phyloP scores from a whole-genome alignment of 2,113 vertebrate species.

The Danionella cerebrum region DNA sequence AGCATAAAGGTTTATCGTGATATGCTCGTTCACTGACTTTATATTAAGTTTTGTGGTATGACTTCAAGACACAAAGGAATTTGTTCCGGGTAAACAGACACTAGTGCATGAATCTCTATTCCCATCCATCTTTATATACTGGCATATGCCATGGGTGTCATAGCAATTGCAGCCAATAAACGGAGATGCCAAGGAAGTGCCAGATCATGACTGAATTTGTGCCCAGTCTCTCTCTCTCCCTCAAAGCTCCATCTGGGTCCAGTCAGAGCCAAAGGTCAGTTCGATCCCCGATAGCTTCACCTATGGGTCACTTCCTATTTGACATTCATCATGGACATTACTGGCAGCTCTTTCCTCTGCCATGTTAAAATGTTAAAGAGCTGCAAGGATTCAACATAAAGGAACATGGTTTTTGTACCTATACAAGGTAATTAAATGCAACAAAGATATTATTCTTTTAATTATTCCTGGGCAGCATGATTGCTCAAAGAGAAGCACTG shows the following conservation, averaged over 20 bases:
- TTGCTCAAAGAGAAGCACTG: too few relatives aligned
- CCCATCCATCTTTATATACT: constrained; percentile 12
- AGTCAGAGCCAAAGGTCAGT: constrained; percentile 33
- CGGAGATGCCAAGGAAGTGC: constrained; percentile 9
- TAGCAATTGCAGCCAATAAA: constrained; percentile 1
- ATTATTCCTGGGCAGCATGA: too few relatives aligned
- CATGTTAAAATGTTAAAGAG: too few relatives aligned
- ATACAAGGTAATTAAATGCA: too few relatives aligned
- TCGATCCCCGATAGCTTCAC: constrained; percentile 11
- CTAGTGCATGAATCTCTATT: neutral
- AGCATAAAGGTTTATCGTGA: too few relatives aligned
- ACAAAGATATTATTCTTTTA: too few relatives aligned
- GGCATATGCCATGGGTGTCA: constrained; percentile 22
- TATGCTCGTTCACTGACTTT: too few relatives aligned
- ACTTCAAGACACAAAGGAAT: neutral
- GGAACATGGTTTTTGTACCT: too few relatives aligned
- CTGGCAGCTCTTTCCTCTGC: neutral
- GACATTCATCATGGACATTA: neutral
- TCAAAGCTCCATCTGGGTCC: constrained; percentile 11
- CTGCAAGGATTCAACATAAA: too few relatives aligned
- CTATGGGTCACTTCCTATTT: neutral
- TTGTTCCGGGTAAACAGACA: neutral
- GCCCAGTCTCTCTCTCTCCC: neutral
- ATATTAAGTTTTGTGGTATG: too few relatives aligned
- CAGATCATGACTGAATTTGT: neutral